phyloP scores from a whole-genome alignment of 2,797 vertebrate genomes.

The Echeneis naucrates region DNA sequence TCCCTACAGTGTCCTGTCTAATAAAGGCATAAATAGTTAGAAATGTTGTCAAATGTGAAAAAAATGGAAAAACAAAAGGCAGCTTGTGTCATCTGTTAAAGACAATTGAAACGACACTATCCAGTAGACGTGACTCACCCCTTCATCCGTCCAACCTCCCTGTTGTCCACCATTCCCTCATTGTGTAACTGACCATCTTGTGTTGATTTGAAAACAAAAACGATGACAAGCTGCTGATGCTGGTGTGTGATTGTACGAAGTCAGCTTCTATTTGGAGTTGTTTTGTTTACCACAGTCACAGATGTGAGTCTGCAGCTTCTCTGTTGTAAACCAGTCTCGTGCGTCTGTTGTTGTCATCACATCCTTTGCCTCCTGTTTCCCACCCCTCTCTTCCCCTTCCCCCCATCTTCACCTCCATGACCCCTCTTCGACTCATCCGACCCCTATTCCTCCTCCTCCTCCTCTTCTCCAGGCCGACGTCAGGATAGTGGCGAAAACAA shows the following conservation, averaged over 20 bases:
- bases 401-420: conserved; percentile 43
- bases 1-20: too few species aligned
- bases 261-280: too few species aligned
- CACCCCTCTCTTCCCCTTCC: background rate
- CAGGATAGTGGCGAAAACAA: conserved; percentile 86
- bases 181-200: background rate
- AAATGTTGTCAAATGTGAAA: too few species aligned
- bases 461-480: conserved; percentile 81
- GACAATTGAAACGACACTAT: background rate
- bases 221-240: background rate
- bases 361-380: conserved; percentile 44
- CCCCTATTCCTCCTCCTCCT: conserved; percentile 13
- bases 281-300: conserved; percentile 4
- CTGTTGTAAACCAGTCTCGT: background rate
- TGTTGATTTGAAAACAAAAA: background rate
- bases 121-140: background rate
- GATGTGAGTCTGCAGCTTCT: conserved; percentile 1
- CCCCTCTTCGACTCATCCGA: conserved; percentile 18
- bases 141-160: conserved; percentile 1
- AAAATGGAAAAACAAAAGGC: too few species aligned
- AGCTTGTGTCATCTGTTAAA: background rate
- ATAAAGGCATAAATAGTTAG: too few species aligned
- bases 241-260: background rate
- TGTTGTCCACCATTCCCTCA: conserved; percentile 8
- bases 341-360: conserved; percentile 51